These are phyloP conservation scores for Calyptommatus sinebrachiatus DNA, from an alignment of 2,113 vertebrate species.

Conservation along the genomic window DNA sequence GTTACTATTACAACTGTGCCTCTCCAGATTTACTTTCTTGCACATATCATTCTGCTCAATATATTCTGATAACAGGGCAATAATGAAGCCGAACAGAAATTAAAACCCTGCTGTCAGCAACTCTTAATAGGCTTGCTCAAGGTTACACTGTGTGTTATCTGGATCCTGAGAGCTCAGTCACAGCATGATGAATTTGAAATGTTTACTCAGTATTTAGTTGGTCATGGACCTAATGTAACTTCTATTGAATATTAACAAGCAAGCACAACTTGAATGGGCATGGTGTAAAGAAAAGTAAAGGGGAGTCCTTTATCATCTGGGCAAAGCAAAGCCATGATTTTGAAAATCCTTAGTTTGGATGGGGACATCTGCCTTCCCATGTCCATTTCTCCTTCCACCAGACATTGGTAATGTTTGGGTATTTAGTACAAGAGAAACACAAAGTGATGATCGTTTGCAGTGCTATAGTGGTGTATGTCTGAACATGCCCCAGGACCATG, in stretches of 20 bases:
- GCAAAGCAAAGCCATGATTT: conserved; percentile 11
- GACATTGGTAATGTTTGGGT: too few relatives aligned
- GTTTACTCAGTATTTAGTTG: conserved; percentile 96
- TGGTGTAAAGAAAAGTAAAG: neutral
- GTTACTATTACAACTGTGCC: conserved; percentile 41
- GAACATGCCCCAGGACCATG: too few relatives aligned
- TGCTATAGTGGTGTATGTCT: too few relatives aligned
- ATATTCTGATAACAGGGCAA: conserved; percentile 58
- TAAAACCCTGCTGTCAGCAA: conserved; percentile 75
- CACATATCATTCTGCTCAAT: conserved; percentile 55
- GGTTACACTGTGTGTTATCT: conserved; percentile 85
- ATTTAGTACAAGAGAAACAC: too few relatives aligned
- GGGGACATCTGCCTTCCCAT: neutral
- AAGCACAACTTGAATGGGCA: conserved; percentile 63
- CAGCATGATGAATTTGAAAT: conserved; percentile 89
- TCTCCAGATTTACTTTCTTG: conserved; percentile 53
- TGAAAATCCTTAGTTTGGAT: neutral
- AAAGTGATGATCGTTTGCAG: too few relatives aligned
- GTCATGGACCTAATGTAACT: conserved; percentile 84
- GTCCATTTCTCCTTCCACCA: too few relatives aligned
- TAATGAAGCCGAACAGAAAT: conserved; percentile 61
- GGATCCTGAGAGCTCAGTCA: conserved; percentile 79
- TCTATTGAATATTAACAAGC: conserved; percentile 97
- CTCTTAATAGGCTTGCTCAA: conserved; percentile 73
- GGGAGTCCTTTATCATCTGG: conserved; percentile 51